These are phyloP conservation scores for Neomorphus geoffroyi DNA, from an alignment of 2,797 vertebrate species.

Conservation along the genomic window DNA sequence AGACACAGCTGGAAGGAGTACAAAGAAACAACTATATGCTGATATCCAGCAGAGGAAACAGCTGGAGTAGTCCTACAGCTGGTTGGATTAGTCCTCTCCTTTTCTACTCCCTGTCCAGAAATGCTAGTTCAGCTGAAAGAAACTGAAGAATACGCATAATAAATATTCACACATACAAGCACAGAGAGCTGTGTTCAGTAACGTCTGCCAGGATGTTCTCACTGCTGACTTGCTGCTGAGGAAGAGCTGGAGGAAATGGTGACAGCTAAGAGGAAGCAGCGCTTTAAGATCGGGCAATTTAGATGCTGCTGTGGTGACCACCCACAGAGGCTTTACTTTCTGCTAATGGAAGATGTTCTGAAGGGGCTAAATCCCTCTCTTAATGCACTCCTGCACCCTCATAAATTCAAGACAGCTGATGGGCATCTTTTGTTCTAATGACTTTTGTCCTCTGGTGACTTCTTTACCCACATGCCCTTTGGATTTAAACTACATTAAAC, in stretches of 20 bases:
- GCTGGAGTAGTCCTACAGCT: too few relatives aligned
- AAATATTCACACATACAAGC: not conserved
- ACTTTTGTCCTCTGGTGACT: not conserved
- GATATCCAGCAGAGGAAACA: not conserved
- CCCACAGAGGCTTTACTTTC: constrained; percentile 2
- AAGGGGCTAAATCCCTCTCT: constrained; percentile 14
- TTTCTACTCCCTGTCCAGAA: not conserved
- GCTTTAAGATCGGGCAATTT: not conserved
- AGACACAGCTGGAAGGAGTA: not conserved
- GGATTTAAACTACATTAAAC: not conserved
- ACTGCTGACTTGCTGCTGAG: not conserved
- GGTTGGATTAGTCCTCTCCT: not conserved
- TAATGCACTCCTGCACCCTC: not conserved
- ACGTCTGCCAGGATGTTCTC: not conserved
- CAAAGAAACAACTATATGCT: not conserved
- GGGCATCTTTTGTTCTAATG: not conserved
- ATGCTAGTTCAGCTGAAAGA: not conserved
- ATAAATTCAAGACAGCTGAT: not conserved
- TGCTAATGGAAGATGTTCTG: not conserved
- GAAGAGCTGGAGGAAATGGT: not conserved
- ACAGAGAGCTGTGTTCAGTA: not conserved
- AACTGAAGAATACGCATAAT: not conserved
- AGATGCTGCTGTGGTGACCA: not conserved
- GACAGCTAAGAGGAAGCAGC: not conserved
- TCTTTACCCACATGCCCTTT: not conserved